Conservation (phyloP, 2,888 invertebrate species). For the Vandiemenella viatica region DNA sequence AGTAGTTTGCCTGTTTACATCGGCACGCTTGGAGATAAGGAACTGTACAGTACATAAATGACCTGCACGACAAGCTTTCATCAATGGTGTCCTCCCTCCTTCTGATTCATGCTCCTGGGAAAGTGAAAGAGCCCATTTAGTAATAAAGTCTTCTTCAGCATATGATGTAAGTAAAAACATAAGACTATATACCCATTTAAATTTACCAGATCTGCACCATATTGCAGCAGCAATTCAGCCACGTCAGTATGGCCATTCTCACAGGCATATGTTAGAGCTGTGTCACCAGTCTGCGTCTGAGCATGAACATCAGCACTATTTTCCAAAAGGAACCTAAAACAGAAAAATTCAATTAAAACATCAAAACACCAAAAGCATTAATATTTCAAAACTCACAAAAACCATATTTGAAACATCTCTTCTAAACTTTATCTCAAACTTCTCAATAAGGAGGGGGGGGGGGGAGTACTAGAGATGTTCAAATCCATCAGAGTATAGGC, state of each 20-base stretch:
- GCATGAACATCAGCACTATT: constrained; percentile 84
- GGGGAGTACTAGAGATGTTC: too few relatives aligned
- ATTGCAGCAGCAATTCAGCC: constrained; percentile 77
- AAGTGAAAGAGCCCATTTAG: constrained; percentile 9
- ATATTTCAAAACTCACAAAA: too few relatives aligned
- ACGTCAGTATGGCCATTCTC: constrained; percentile 98
- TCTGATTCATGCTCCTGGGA: constrained; percentile 83
- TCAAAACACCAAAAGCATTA: too few relatives aligned
- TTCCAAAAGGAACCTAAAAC: constrained; percentile 56
- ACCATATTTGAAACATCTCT: too few relatives aligned
- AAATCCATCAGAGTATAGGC: too few relatives aligned
- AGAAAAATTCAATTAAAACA: background rate
- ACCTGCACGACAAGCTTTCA: constrained; percentile 96
- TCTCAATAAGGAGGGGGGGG: too few relatives aligned
- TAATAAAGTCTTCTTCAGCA: too few relatives aligned
- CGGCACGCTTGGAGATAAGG: constrained; percentile 73
- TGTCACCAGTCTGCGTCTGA: constrained; percentile 87
- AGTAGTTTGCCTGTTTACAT: constrained; percentile 77
- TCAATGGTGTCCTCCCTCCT: constrained; percentile 91
- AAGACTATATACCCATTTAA: too few relatives aligned
- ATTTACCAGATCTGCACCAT: constrained; percentile 67
- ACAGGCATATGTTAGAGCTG: constrained; percentile 92
- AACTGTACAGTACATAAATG: constrained; percentile 93
- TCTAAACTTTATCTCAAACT: too few relatives aligned
- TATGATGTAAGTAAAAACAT: too few relatives aligned